Evolutionary conservation across 2,888 invertebrate genomes (phyloP).

Genomic region (Drosophila merina): DNA sequence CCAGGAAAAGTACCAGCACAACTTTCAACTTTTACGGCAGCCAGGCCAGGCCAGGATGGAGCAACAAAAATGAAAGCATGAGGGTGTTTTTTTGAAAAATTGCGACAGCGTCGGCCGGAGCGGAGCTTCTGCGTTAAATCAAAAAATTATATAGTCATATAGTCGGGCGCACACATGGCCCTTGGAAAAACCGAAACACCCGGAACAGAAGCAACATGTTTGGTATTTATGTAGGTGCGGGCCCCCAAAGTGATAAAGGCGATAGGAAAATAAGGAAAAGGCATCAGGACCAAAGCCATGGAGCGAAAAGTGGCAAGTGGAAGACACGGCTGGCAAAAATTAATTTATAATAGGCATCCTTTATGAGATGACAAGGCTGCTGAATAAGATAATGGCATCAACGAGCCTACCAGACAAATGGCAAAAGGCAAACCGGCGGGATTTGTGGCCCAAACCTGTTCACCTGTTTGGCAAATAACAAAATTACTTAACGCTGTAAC

Average conservation of each 20-base stretch:
- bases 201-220: constrained; percentile 67
- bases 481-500: constrained; percentile 76
- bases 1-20: constrained; percentile 46
- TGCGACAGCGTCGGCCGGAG: constrained; percentile 64
- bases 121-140: constrained; percentile 68
- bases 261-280: constrained; percentile 39
- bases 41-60: constrained; percentile 10
- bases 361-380: constrained; percentile 79
- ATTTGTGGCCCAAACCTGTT: constrained; percentile 47
- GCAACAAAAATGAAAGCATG: constrained; percentile 58
- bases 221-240: constrained; percentile 53
- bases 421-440: constrained; percentile 34
- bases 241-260: constrained; percentile 59
- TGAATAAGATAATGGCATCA: constrained; percentile 80
- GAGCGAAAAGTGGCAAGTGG: constrained; percentile 6
- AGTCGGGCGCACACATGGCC: constrained; percentile 56
- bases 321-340: constrained; percentile 70
- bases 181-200: neutral
- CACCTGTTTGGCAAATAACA: constrained; percentile 74
- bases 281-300: constrained; percentile 1
- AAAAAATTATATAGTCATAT: constrained; percentile 78
- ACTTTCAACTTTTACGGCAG: constrained; percentile 56
- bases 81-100: constrained; percentile 64
- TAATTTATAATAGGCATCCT: constrained; percentile 80
- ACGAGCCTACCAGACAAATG: constrained; percentile 64